Evolutionary conservation across 2,113 vertebrate genomes (phyloP).

Genomic region (Phrynosoma blainvillii): DNA sequence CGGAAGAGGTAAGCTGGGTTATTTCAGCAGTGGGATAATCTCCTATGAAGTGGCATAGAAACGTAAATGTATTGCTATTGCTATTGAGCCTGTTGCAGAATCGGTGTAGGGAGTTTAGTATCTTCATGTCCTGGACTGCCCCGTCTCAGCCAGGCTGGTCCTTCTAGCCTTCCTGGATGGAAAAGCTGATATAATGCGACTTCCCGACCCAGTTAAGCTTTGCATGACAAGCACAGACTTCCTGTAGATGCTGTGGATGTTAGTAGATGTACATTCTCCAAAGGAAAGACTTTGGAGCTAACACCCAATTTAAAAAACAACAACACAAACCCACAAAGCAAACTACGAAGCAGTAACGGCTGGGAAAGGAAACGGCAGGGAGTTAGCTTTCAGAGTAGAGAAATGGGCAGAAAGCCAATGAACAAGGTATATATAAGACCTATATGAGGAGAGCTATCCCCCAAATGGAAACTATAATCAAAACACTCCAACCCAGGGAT

Average conservation of each 20-base stretch:
- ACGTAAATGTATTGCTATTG: no score
- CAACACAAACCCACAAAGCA: no score
- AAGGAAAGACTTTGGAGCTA: not conserved
- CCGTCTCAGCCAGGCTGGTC: not conserved
- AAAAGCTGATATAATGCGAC: not conserved
- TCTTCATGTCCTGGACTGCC: not conserved
- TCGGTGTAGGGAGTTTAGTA: not conserved
- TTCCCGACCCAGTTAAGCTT: not conserved
- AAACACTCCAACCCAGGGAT: no score
- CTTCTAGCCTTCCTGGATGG: not conserved
- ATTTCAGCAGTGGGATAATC: no score
- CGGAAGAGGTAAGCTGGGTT: no score
- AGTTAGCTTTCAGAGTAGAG: not conserved
- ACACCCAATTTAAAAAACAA: not conserved
- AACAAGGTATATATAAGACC: not conserved
- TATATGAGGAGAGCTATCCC: no score
- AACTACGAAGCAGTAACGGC: not conserved
- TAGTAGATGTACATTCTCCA: not conserved
- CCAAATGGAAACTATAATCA: no score
- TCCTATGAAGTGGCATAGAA: no score
- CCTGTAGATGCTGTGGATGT: not conserved
- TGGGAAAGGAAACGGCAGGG: constrained; percentile 4
- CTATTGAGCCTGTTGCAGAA: not conserved
- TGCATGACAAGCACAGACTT: not conserved
- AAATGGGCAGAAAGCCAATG: not conserved